These are phyloP conservation scores for Zaprionus lachaisei DNA, from an alignment of 1,140 invertebrate genomes.

Conservation along the genomic window DNA sequence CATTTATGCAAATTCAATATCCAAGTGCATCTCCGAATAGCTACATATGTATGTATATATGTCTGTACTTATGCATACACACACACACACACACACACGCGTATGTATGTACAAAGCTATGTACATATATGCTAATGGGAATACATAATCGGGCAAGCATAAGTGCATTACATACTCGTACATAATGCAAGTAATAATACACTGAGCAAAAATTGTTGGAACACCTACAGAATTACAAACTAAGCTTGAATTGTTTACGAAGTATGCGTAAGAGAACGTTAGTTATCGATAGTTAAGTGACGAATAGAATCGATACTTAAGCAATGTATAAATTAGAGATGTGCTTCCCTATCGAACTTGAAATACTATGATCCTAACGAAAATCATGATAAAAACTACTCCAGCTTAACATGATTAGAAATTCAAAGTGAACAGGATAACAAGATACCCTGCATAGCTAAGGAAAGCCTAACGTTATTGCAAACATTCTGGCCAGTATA, in stretches of 20 bases:
- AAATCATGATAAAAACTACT: too few species aligned
- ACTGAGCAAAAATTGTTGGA: neutral
- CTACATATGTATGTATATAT: slow-evolving; percentile 14
- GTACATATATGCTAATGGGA: slow-evolving; percentile 1
- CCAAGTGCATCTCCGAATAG: slow-evolving; percentile 44
- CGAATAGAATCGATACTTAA: too few species aligned
- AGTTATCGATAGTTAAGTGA: too few species aligned
- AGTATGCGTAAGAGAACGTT: too few species aligned
- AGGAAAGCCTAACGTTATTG: too few species aligned
- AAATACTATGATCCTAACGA: too few species aligned
- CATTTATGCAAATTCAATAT: slow-evolving; percentile 65
- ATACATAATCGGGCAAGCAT: slow-evolving; percentile 12
- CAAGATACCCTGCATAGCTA: too few species aligned
- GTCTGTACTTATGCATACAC: neutral
- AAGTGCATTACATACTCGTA: slow-evolving; percentile 6
- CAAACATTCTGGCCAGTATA: too few species aligned
- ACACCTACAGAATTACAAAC: neutral
- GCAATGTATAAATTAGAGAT: too few species aligned
- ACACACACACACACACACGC: neutral
- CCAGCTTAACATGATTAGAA: too few species aligned
- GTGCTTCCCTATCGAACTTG: too few species aligned
- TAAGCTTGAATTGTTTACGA: neutral
- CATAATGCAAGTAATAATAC: slow-evolving; percentile 1
- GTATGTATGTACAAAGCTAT: slow-evolving; percentile 1
- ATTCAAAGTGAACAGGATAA: too few species aligned